Base-by-base conservation (phyloP, 2,797 vertebrate genomes). In the Amniataba percoides region DNA sequence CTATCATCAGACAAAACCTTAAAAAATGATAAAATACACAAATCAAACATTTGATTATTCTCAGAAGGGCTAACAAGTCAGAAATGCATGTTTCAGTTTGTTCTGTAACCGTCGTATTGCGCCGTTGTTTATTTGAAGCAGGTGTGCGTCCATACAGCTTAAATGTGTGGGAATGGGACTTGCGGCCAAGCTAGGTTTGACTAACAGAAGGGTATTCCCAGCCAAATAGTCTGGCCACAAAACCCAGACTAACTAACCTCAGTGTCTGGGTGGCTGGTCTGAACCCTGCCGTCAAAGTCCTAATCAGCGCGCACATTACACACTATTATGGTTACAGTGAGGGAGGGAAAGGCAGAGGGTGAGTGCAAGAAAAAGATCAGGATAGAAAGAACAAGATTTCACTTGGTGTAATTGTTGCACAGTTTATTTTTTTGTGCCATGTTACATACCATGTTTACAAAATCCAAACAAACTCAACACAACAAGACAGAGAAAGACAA, bases 151-250 rank as follows among this genome's bases (percentile, higher is more conserved):
- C 75, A 27, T 27, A 69, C 63, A 65, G 49, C 23, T n/a, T 77
- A 64, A 68, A 70, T 79, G 83, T 88, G 84, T 86, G 87, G 81
- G 81, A 87, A 86, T 72, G 77, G 62, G 77, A 83, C 74, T 86
- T 82, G 84, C 14, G 78, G 87, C 77, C 78, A 62, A 69, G 71
- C 74, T 62, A 74, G 84, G 79, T 92, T 84, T 83, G 83, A 84
- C 80, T 91, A 91, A 92, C 74, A 85, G 73, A 85, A 73, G 86
- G 77, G 82, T 85, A 78, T 87, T 88, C 83, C 78, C 71, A 92
- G 92, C 89, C 91, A 91, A 89, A 90, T 82, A 89, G 89, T 93
- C 92, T 93, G 87, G 80, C 91, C 92, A 83, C 92, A 93, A 87
- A 92, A 92, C 62, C 90, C 91, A 89, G 89, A 88, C 81, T 79